Evolutionary conservation across 2,113 vertebrate genomes (phyloP), one percentile per base, ranked within the genome.

Genomic region (Ammodytes dubius): DNA sequence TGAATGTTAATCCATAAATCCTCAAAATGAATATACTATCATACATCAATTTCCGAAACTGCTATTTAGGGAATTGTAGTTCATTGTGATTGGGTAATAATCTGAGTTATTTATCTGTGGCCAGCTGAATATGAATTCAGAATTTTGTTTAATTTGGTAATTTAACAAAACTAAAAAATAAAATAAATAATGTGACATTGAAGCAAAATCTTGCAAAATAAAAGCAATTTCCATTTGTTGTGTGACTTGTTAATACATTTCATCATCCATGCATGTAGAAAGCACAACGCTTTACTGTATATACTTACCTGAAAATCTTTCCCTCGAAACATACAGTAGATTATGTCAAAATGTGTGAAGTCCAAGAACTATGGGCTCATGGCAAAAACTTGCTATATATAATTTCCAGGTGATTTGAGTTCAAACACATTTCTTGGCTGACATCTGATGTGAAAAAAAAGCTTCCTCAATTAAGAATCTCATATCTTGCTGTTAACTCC

Each of bases 371-470:
- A 35, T 50, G 47, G 82, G 67, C 35, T 13, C 0, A 7, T 58
- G 49, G 74, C 77, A 79, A 74, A 83, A 49, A 17, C 19, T 72
- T 3, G 80, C n/a, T 70, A 46, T 43, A 46, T 43, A 76, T 84
- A 27, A 61, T 11, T 60, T 83, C 49, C 47, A 56, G 17, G 65
- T 27, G 59, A 81, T 56, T 7, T 27, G 59, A 81, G 74, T 81
- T 88, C 70, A 76, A 60, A 86, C 61, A 40, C 67, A 70, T 84
- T 82, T 83, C 46, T 83, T 83, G 83, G 69, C 73, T 69, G 37
- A 3, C 64, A 53, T 79, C 40, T 78, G 68, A 79, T 4, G 39
- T 54, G 56, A 84, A 75, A 50, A 10, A 84, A 75, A 50, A 10
- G n/a, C 49, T 27, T 79, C 63, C 77, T 69, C 15, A 12, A 66